Conservation (phyloP, 2,888 invertebrate genomes). For the Ormyrus rosae region DNA sequence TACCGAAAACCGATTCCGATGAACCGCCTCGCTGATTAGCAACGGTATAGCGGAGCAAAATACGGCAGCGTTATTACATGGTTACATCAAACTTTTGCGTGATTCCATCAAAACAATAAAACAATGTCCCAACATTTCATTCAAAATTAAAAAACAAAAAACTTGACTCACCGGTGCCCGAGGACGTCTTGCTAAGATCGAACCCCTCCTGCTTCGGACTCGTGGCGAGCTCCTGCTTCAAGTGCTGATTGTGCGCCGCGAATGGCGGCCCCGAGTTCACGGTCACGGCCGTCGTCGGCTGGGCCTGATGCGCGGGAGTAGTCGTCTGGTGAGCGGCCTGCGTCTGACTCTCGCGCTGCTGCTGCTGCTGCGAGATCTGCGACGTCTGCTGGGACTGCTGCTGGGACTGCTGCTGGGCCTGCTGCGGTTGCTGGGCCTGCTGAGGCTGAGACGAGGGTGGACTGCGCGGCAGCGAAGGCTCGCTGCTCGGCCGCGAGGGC, state of each 20-base stretch:
- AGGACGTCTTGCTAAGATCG: slow-evolving; percentile 80
- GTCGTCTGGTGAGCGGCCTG: slow-evolving; percentile 61
- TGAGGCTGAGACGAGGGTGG: slow-evolving; percentile 66
- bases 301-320: slow-evolving; percentile 45
- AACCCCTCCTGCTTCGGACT: slow-evolving; percentile 82
- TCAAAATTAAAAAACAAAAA: background rate
- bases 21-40: no score
- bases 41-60: no score
- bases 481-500: slow-evolving; percentile 74
- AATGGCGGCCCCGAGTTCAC: slow-evolving; percentile 62
- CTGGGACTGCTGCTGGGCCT: slow-evolving; percentile 69
- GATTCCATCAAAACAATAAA: no score
- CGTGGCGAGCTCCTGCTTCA: slow-evolving; percentile 70
- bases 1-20: no score
- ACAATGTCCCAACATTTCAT: background rate
- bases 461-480: slow-evolving; percentile 72
- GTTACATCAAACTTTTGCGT: no score
- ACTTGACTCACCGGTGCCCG: slow-evolving; percentile 81
- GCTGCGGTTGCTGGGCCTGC: slow-evolving; percentile 68
- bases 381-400: slow-evolving; percentile 54
- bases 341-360: slow-evolving; percentile 66
- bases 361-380: slow-evolving; percentile 47
- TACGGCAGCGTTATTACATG: no score
- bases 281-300: slow-evolving; percentile 62
- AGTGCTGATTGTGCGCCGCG: slow-evolving; percentile 71